Percentiles rank a stretch among this genome's conserved stretches.
Conservation (phyloP, 2,888 invertebrate species). For the Drosophila pseudotakahashii region DNA sequence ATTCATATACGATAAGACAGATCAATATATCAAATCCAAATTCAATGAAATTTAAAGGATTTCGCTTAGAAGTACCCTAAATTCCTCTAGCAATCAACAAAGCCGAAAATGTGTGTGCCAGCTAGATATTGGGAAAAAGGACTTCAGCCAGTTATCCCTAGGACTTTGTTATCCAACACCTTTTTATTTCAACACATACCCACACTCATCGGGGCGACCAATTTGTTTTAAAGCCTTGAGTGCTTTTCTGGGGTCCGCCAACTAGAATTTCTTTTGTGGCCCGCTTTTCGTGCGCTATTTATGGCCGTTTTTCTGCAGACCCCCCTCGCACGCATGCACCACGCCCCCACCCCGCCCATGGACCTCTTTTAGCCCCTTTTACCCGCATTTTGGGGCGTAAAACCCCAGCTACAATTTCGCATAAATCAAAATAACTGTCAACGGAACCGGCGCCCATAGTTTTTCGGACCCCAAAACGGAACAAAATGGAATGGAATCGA, state of each 20-base stretch:
- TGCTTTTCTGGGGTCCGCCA: constrained; percentile 67
- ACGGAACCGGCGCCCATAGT: constrained; percentile 79
- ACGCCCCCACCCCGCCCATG: neutral
- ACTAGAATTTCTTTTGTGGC: constrained; percentile 62
- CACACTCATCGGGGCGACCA: constrained; percentile 38
- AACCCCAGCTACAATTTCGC: constrained; percentile 58
- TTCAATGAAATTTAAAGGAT: neutral
- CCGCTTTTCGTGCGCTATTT: constrained; percentile 57
- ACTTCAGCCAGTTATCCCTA: constrained; percentile 50
- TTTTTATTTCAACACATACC: constrained; percentile 42
- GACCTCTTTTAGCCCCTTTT: constrained; percentile 13
- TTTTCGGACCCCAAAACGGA: constrained; percentile 55
- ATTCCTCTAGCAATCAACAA: neutral
- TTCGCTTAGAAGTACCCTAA: neutral
- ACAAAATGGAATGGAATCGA: constrained; percentile 18
- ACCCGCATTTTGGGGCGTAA: constrained; percentile 16
- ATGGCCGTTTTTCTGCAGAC: constrained; percentile 67
- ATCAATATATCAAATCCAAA: neutral
- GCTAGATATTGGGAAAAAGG: constrained; percentile 6
- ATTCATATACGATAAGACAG: no score
- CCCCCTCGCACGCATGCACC: constrained; percentile 57
- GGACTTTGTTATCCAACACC: constrained; percentile 60
- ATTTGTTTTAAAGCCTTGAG: constrained; percentile 68
- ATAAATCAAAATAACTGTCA: constrained; percentile 81
- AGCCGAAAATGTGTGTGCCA: neutral